Evolutionary conservation across 1,140 invertebrate species (phyloP).

Genomic region (Apolygus lucorum): DNA sequence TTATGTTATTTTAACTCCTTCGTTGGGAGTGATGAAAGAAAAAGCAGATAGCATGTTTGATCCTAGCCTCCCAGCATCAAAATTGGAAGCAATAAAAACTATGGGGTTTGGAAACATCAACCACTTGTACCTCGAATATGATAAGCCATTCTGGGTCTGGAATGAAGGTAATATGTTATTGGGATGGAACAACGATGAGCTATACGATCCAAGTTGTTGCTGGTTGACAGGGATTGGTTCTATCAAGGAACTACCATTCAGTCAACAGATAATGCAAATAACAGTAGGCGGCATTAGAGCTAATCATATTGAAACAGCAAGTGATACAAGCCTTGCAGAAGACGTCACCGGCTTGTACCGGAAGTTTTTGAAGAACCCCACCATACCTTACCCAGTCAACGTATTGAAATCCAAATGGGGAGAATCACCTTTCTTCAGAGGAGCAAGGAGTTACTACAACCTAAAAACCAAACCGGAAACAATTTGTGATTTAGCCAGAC

Average conservation of each 20-base stretch:
- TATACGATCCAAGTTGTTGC: conserved; percentile 46
- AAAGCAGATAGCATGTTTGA: conserved; percentile 62
- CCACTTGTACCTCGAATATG: conserved; percentile 76
- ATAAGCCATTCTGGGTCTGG: conserved; percentile 62
- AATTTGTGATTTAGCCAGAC: conserved; percentile 46
- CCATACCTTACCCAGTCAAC: conserved; percentile 50
- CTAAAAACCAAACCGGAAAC: conserved; percentile 49
- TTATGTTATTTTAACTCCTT: conserved; percentile 71
- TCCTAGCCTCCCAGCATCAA: conserved; percentile 60
- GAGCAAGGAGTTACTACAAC: conserved; percentile 61
- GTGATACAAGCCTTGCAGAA: conserved; percentile 42
- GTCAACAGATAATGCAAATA: conserved; percentile 55
- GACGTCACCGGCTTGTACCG: conserved; percentile 14
- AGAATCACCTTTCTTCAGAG: conserved; percentile 56
- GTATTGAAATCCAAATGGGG: conserved; percentile 60
- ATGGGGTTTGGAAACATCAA: conserved; percentile 56
- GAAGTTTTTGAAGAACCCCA: conserved; percentile 14
- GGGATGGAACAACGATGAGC: conserved; percentile 47
- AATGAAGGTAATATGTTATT: conserved; percentile 43
- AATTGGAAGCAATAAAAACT: conserved; percentile 62
- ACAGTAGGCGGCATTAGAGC: conserved; percentile 41
- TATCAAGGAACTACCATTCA: conserved; percentile 56
- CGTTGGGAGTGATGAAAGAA: conserved; percentile 73
- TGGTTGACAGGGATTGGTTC: conserved; percentile 60
- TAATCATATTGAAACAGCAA: conserved; percentile 60